phyloP scores from a whole-genome alignment of 2,797 vertebrate genomes.

The Argentina silus region DNA sequence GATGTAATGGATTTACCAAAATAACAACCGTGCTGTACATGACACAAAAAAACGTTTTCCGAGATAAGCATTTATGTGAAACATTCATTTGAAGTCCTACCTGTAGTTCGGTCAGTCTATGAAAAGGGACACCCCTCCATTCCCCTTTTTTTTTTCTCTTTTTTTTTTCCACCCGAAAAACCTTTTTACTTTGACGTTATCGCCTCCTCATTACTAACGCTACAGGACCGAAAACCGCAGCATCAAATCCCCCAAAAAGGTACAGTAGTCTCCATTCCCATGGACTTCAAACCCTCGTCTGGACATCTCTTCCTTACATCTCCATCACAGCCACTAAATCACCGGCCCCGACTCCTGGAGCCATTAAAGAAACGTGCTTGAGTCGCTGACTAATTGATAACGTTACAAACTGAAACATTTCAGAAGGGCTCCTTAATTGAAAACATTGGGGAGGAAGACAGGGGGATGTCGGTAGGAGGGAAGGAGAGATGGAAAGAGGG shows the following conservation, averaged over 20 bases:
- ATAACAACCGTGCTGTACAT: no score
- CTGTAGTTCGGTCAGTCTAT: background rate
- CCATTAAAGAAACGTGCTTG: conserved; percentile 65
- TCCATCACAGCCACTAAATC: conserved; percentile 79
- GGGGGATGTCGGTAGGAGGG: conserved; percentile 40
- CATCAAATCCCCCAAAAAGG: conserved; percentile 48
- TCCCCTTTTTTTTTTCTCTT: background rate
- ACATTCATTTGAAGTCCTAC: background rate
- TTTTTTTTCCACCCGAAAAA: no score
- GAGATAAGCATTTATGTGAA: no score
- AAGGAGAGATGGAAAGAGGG: conserved; percentile 6
- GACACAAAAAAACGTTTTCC: conserved; percentile 20
- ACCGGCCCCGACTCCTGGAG: conserved; percentile 54
- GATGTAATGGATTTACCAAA: background rate
- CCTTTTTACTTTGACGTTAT: conserved; percentile 61
- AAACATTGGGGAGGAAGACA: conserved; percentile 67
- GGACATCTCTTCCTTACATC: conserved; percentile 67
- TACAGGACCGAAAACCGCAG: conserved; percentile 58
- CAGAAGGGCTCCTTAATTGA: conserved; percentile 73
- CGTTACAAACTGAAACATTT: conserved; percentile 76
- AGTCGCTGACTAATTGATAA: conserved; percentile 81
- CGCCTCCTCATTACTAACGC: conserved; percentile 48
- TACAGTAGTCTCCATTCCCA: conserved; percentile 61
- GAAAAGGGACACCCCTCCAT: background rate
- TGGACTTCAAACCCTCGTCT: conserved; percentile 47